Evolutionary conservation across 2,797 vertebrate genomes (phyloP), one percentile per base, ranked within the genome.

Genomic region (Sternarchorhynchus goeldii): DNA sequence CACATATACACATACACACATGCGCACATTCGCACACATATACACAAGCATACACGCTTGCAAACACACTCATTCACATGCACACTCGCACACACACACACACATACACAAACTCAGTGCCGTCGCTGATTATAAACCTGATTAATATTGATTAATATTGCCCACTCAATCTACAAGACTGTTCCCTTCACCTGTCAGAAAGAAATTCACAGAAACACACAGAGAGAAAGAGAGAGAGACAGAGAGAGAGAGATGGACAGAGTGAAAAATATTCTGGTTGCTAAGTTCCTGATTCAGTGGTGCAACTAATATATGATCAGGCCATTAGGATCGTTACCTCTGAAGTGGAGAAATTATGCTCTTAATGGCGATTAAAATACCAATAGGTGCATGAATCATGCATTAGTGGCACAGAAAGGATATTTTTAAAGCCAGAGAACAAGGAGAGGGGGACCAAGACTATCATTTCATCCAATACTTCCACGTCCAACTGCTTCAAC

Each of bases 341-440:
- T 77, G 81, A 85, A 82, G 80, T 83, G 84, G 77, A 83, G 80
- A 85, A 83, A 85, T 85, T 31, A 82, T 60, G 53, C 53, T 63
- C 75, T 79, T 73, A 83, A 83, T 83, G 58, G 82, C 66, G 68
- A 83, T 82, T 82, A 83, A 81, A 80, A 68, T 66, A 83, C 77
- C 73, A 75, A 77, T 65, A 65, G 73, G 58, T 67, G 67, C 75
- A 81, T 80, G 77, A 85, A 81, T 81, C 79, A 81, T 85, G 69
- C 74, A 85, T 83, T 81, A 74, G 45, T 34, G 36, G 34, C 74
- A 66, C 36, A 17, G 21, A 79, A 76, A 50, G 41, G 77, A 67
- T 77, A 82, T 83, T 82, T 79, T 76, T 82, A 76, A 81, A 80
- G 65, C 70, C 63, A 76, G 34, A 58, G 75, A 12, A 75, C 59